Evolutionary conservation across 2,888 invertebrate species (phyloP), one percentile per base, ranked within the genome.

Genomic region (Hypena proboscidalis): DNA sequence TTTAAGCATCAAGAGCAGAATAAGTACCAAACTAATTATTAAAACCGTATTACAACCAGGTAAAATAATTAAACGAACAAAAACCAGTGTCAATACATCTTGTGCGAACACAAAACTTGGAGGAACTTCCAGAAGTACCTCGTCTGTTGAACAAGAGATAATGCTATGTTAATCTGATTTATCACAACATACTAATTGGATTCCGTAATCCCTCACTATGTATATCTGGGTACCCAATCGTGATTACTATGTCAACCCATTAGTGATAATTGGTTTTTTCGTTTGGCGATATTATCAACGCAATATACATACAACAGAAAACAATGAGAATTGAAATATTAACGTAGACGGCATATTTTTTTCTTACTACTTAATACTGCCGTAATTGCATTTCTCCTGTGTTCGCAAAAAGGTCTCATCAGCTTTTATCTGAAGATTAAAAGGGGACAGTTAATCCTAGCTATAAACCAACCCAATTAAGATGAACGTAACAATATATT

Each of bases 351-450:
- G n/a, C n/a, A n/a, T n/a, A n/a, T n/a, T n/a, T n/a, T n/a, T n/a
- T n/a, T n/a, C n/a, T 80, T 71, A 80, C 83, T 83, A 76, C 61
- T 76, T 80, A 78, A 81, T 77, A 67, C 66, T 54, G 46, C 46
- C 55, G 68, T 77, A 77, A 80, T 82, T 80, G 73, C 70, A 60
- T 72, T 66, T 57, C 70, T 69, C 57, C 38, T 35, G 46, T 51
- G 54, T 47, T 58, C 39, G 37, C 57, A 62, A 66, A 65, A 65
- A 70, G 66, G 63, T 61, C 46, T 48, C 57, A 52, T 60, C 45
- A 52, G 59, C 62, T 64, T 66, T 65, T 61, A 62, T 70, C 62
- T 69, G 52, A 60, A 66, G 69, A 74, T 77, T 73, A 72, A 72
- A 74, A 72, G 69, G 70, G 66, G 71, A 49, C 64, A 54, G 61